Percentiles rank a stretch among this genome's conserved stretches.
phyloP scores from a whole-genome alignment of 92 coral and sea anemone genomes.

The Galaxea fascicularis region DNA sequence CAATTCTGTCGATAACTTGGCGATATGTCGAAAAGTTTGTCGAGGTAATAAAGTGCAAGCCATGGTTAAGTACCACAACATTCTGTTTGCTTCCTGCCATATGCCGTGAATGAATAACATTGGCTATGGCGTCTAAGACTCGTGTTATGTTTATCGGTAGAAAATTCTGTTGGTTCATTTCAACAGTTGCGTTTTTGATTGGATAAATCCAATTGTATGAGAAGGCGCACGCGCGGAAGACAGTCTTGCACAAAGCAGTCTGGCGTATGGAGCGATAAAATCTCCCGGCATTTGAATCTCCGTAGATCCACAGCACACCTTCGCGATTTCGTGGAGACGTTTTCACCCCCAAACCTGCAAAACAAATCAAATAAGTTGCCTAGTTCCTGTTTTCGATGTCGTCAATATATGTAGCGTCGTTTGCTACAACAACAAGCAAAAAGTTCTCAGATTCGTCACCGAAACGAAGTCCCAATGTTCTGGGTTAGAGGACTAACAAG shows the following conservation, averaged over 20 bases:
- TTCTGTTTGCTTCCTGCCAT: constrained; percentile 78
- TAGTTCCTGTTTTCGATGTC: no score
- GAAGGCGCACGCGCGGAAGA: constrained; percentile 73
- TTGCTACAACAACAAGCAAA: no score
- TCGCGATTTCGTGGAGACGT: constrained; percentile 32
- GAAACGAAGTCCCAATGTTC: no score
- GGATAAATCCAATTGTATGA: constrained; percentile 91
- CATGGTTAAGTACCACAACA: constrained; percentile 81
- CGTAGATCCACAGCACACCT: constrained; percentile 90
- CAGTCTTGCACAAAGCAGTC: constrained; percentile 68
- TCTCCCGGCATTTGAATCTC: constrained; percentile 86
- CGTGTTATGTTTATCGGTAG: constrained; percentile 50
- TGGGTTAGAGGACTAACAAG: no score
- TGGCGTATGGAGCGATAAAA: constrained; percentile 69
- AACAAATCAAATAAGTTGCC: not conserved
- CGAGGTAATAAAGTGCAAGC: constrained; percentile 79
- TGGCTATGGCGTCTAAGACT: constrained; percentile 49
- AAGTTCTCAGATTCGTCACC: no score
- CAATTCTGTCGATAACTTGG: constrained; percentile 69
- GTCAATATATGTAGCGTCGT: no score
- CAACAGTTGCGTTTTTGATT: constrained; percentile 63
- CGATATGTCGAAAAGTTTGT: constrained; percentile 86
- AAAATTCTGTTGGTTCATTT: constrained; percentile 40
- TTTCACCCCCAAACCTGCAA: constrained; percentile 39
- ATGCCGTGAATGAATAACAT: constrained; percentile 74